Base-by-base conservation (phyloP, 2,113 vertebrate genomes). In the Bufo bufo region DNA sequence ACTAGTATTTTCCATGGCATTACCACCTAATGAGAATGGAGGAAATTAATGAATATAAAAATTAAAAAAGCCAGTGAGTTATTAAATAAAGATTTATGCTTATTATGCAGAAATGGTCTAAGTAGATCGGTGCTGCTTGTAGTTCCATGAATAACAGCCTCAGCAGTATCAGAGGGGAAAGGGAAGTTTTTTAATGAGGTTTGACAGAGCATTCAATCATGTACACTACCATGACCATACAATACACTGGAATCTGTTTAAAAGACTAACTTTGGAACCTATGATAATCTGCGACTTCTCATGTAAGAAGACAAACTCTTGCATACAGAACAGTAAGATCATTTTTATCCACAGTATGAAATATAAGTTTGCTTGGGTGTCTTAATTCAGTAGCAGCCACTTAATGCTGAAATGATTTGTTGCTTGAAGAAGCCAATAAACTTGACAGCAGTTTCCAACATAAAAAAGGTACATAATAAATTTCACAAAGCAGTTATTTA, bases 301-400 rank as follows among this genome's bases (percentile, higher is more conserved):
- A 83, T 69, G 47, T 63, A 54, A 69, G 49, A 33, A 83, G 45
- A 50, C 59, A 82, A 78, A 54, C 77, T 43, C 58, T 82, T 13
- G 7, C 14, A 63, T 7, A 65, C 45, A 83, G 11, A 66, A 6
- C n/a, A 4, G 33, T 13, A 58, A 61, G 54, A 61, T 20, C 82
- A 69, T 69, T 83, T 58, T 83, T 23, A 83, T 83, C 61, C 54
- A n/a, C 61, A 69, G 14, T 52, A 83, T 83, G 45, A 83, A 83
- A 69, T 83, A 65, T 4, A 65, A 63, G 61, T 52, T 52, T 82
- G 9, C 63, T 49, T n/a, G 17, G 61, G 59, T 47, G 19, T 66
- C 47, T 66, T 82, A 82, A 82, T 82, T 50, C 17, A 82, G 61
- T 66, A 66, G 81, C 61, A 66, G 43, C 61, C 47, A 52, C 59